Conservation (phyloP, 1,140 invertebrate species). For the Tetragonula clypearis region DNA sequence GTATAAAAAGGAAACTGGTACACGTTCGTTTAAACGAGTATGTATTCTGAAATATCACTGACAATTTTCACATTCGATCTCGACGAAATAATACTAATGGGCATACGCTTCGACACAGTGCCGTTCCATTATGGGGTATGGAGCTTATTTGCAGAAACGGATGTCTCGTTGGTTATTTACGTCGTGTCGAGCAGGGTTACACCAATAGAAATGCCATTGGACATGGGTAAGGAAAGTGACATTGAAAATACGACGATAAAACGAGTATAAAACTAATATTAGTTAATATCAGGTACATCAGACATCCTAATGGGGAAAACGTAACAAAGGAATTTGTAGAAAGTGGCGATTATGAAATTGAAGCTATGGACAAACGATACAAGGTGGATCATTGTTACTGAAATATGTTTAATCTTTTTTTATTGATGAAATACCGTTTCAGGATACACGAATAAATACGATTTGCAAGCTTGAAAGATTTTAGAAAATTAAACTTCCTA, state of each 20-base stretch:
- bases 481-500: not conserved
- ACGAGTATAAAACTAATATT: constrained; percentile 12
- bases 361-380: constrained; percentile 88
- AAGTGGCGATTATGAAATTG: constrained; percentile 89
- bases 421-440: constrained; percentile 82
- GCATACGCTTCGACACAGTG: constrained; percentile 76
- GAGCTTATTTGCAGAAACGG: constrained; percentile 92
- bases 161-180: constrained; percentile 88
- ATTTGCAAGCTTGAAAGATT: not conserved
- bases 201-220: constrained; percentile 87
- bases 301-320: constrained; percentile 81
- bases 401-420: constrained; percentile 93
- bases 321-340: constrained; percentile 87
- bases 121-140: constrained; percentile 89
- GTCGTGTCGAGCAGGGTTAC: constrained; percentile 91
- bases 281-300: constrained; percentile 81
- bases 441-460: constrained; percentile 44
- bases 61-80: not conserved
- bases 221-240: constrained; percentile 82
- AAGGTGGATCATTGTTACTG: constrained; percentile 86
- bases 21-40: constrained; percentile 87
- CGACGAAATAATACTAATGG: constrained; percentile 3
- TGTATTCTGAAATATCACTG: constrained; percentile 68
- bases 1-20: constrained; percentile 88
- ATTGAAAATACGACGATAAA: constrained; percentile 1